Conservation (phyloP, 1,140 invertebrate species). For the Pseudomyrmex sp. region DNA sequence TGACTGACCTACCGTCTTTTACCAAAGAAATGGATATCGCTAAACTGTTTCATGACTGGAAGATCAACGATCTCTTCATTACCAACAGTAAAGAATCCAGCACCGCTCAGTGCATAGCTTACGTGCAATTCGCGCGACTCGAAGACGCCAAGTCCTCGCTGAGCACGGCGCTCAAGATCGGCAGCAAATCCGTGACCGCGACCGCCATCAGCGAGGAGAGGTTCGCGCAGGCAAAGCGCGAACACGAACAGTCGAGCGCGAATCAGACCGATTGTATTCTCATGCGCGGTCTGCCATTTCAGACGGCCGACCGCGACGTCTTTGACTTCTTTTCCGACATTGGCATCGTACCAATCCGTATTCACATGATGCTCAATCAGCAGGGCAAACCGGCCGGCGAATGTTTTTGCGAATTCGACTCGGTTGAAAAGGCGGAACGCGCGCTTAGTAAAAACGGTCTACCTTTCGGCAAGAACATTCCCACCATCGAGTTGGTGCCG, state of each 20-base stretch:
- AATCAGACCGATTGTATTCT: slow-evolving; percentile 88
- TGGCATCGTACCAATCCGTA: slow-evolving; percentile 90
- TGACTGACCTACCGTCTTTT: slow-evolving; percentile 90
- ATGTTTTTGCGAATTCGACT: slow-evolving; percentile 94
- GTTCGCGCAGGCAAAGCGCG: slow-evolving; percentile 85
- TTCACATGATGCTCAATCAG: slow-evolving; percentile 91
- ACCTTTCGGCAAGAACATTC: slow-evolving; percentile 87
- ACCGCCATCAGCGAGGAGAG: slow-evolving; percentile 85
- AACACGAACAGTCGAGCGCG: slow-evolving; percentile 79
- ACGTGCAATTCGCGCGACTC: slow-evolving; percentile 90
- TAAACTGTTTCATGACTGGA: slow-evolving; percentile 90
- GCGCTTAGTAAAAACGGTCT: slow-evolving; percentile 90
- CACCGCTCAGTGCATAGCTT: slow-evolving; percentile 87
- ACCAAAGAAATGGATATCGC: slow-evolving; percentile 92
- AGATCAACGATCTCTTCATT: slow-evolving; percentile 89
- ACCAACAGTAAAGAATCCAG: slow-evolving; percentile 87
- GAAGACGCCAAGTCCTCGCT: slow-evolving; percentile 89
- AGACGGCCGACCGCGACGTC: slow-evolving; percentile 91
- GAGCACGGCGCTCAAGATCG: slow-evolving; percentile 86
- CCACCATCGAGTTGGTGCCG: slow-evolving; percentile 89
- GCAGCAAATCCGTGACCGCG: slow-evolving; percentile 86
- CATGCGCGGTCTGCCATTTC: slow-evolving; percentile 91
- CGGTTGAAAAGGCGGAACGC: slow-evolving; percentile 88
- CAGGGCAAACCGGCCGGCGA: slow-evolving; percentile 91
- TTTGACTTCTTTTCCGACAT: slow-evolving; percentile 92